A percentile compares a stretch with the other conserved stretches of the same genome.
phyloP scores from a whole-genome alignment of 1,140 invertebrate species.

The Lepidotrigona ventralis region DNA sequence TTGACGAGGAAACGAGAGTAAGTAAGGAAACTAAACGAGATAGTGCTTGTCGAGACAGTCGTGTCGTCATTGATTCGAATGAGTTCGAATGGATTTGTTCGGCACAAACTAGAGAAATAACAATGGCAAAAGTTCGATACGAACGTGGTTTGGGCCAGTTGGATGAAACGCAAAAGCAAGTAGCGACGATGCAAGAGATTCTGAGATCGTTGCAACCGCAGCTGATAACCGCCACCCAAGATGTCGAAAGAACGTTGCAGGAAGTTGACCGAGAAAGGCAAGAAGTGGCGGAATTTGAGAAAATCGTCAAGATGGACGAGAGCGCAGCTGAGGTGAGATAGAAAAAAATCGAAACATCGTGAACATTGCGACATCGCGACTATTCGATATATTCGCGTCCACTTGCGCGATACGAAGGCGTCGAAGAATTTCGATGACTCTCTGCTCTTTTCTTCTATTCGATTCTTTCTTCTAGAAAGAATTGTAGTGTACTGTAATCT shows the following conservation, averaged over 20 bases:
- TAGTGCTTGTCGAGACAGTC: no score
- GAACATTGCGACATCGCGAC: no score
- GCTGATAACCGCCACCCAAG: slow-evolving; percentile 90
- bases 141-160: slow-evolving; percentile 93
- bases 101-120: slow-evolving; percentile 80
- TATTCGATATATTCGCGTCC: not conserved
- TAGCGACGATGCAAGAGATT: slow-evolving; percentile 92
- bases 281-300: slow-evolving; percentile 89
- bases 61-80: no score
- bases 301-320: slow-evolving; percentile 85
- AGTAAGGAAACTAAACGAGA: no score
- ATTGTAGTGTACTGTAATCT: no score
- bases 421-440: no score
- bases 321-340: slow-evolving; percentile 79
- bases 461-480: no score
- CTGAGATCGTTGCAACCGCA: slow-evolving; percentile 93
- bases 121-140: slow-evolving; percentile 87
- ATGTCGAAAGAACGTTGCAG: slow-evolving; percentile 89
- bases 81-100: not conserved
- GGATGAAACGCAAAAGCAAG: slow-evolving; percentile 90
- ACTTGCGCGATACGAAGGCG: no score
- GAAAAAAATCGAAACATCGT: not conserved
- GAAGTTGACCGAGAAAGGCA: slow-evolving; percentile 91
- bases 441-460: no score
- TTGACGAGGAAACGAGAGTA: slow-evolving; percentile 82